Evolutionary conservation across 2,797 vertebrate genomes (phyloP).

Genomic region (Gallinago solitaria): DNA sequence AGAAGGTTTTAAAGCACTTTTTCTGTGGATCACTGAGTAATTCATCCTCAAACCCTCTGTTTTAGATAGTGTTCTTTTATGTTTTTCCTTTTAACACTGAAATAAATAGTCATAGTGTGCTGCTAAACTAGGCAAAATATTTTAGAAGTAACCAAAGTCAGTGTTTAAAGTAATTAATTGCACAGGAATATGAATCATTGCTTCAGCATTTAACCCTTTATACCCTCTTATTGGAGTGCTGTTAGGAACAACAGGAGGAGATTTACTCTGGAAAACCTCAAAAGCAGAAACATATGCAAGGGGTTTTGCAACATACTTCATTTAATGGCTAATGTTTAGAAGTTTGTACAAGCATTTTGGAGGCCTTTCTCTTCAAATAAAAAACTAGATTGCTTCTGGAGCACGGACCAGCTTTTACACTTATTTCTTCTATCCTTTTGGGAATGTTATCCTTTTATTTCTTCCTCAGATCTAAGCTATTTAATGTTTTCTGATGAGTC

Average conservation of each 20-base stretch:
- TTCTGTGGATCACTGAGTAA: constrained; percentile 6
- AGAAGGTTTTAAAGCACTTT: background rate
- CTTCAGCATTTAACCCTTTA: background rate
- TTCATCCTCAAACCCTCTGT: constrained; percentile 13
- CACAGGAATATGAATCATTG: background rate
- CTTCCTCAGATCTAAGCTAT: background rate
- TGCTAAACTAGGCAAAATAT: background rate
- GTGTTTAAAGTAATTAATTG: background rate
- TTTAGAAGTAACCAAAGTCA: background rate
- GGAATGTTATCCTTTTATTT: background rate
- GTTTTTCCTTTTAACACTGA: background rate
- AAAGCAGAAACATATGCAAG: background rate
- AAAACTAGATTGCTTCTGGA: background rate
- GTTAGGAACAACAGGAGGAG: background rate
- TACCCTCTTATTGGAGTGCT: background rate
- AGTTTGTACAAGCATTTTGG: background rate
- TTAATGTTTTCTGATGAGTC: background rate
- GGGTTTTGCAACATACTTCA: background rate
- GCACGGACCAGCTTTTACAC: background rate
- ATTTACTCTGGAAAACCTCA: background rate
- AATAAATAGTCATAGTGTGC: background rate
- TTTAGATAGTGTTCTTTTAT: background rate
- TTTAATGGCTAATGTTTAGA: background rate
- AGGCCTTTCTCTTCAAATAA: background rate
- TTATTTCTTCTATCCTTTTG: background rate